Evolutionary conservation across 2,113 vertebrate genomes (phyloP), one percentile per base, ranked within the genome.

Genomic region (Aptenodytes patagonicus): DNA sequence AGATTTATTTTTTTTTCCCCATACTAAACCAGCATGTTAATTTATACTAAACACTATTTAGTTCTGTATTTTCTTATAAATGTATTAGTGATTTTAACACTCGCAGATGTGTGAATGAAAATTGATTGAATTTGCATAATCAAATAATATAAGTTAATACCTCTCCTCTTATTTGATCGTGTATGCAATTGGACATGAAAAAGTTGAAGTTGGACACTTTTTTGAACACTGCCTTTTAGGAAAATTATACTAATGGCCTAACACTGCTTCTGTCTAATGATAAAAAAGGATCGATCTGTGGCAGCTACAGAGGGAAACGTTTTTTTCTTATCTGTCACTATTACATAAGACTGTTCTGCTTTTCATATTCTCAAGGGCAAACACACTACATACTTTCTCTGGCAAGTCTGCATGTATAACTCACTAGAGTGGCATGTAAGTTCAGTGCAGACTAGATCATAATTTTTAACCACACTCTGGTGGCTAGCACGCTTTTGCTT

Each of bases 401-500:
- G 93, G 64, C 93, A 49, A 87, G 86, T 93, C 92, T 97, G 90
- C 93, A 94, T 93, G 85, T 80, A 5, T 91, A 93, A 57, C 61
- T 94, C 85, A 46, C 47, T 65, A 47, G 88, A 94, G 83, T 94
- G 91, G 86, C 78, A 78, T 78, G 72, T 84, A 88, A 93, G 61
- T 36, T 88, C 44, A 77, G 79, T 90, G 94, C 92, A 93, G 89
- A 89, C 81, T 72, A 36, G 81, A 52, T 79, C 91, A 86, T 92
- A 88, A 91, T 55, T 90, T 83, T 71, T 55, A 86, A 87, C 65
- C 20, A 5, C 75, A 17, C 91, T 89, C 47, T 40, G 38, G 84
- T 96, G 81, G 93, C 90, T 96, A 92, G 58, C 85, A 54, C 40
- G 90, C 92, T 97, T 96, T 96, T 94, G 95, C 90, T 95, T 96